Base-by-base conservation (phyloP, 2,797 vertebrate species). In the Bufotes viridis region DNA sequence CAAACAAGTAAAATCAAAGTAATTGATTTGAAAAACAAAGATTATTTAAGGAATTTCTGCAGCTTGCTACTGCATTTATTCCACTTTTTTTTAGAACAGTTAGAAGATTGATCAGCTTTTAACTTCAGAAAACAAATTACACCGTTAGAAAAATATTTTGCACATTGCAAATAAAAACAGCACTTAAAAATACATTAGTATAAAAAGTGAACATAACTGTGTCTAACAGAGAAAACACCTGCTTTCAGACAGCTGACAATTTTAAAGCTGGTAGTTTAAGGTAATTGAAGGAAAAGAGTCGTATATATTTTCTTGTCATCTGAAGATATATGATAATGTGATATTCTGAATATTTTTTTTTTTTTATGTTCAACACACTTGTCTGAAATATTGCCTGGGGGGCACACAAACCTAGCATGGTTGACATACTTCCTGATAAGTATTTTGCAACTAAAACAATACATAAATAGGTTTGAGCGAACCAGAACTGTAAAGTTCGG, bases 11-110 rank as follows among this genome's bases (percentile, higher is more conserved):
- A 80, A 81, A 88, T 88, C 67, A 81, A 88, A 85, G 57, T 65
- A 57, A 85, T 85, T 85, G 69, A 88, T 85, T 85, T 65, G 49
- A 75, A 85, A 84, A 81, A 84, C 76, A 84, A 74, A 74, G 76
- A 63, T 74, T 75, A 74, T 88, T 81, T 76, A 81, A 85, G 29
- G 57, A 74, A 65, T 60, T 81, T 81, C 42, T 79, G n/a, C 42
- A 42, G n/a, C 78, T 88, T 24, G 18, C 83, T 29, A 74, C 58
- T 67, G 72, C 8, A 15, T 78, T 78, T 60, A 74, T 26, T 49
- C 10, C 20, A 22, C 29, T 34, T 74, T 42, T 85, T 85, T 88
- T 65, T 57, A 74, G 65, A 88, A 85, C 70, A 26, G 60, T 85
- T 85, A 85, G 76, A 65, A 85, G 75, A 88, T 85, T 85, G 57